A percentile compares a stretch with the other conserved stretches of the same genome.
These are phyloP conservation scores for Sialis lutaria DNA, from an alignment of 2,888 invertebrate genomes.

Conservation along the genomic window DNA sequence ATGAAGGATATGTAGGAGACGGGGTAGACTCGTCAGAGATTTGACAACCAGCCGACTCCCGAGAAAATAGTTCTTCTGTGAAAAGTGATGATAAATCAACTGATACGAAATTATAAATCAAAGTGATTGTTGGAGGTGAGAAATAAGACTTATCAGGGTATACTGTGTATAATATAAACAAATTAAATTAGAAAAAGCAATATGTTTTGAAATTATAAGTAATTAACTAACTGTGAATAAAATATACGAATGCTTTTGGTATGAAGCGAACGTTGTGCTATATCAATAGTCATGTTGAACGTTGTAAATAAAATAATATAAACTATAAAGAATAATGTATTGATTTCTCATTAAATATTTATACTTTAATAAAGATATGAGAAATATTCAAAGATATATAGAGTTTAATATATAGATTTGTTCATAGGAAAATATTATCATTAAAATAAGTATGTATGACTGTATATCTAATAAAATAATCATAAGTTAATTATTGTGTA, in stretches of 20 bases:
- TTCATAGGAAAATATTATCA: neutral
- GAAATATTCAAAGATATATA: neutral
- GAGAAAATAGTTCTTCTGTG: neutral
- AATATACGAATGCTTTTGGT: too few species aligned
- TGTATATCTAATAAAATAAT: neutral
- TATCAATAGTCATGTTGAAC: too few species aligned
- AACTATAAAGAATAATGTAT: too few species aligned
- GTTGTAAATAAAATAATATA: too few species aligned
- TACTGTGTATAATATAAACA: neutral
- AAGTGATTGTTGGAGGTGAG: neutral
- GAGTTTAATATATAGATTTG: neutral
- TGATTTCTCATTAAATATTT: neutral
- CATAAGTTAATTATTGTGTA: constrained; percentile 1
- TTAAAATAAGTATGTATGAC: neutral
- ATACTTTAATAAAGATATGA: neutral
- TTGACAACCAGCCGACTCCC: constrained; percentile 32
- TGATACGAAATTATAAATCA: neutral
- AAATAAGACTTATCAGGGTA: constrained; percentile 5
- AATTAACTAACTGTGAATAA: too few species aligned
- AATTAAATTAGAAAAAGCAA: neutral
- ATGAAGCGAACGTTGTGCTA: too few species aligned
- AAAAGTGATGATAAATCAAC: neutral
- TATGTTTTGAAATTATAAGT: too few species aligned
- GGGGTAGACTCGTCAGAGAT: constrained; percentile 46
- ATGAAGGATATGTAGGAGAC: constrained; percentile 77